Percentiles rank a stretch among this genome's conserved stretches.
phyloP scores from a whole-genome alignment of 2,888 invertebrate genomes.

The Tigriopus californicus region DNA sequence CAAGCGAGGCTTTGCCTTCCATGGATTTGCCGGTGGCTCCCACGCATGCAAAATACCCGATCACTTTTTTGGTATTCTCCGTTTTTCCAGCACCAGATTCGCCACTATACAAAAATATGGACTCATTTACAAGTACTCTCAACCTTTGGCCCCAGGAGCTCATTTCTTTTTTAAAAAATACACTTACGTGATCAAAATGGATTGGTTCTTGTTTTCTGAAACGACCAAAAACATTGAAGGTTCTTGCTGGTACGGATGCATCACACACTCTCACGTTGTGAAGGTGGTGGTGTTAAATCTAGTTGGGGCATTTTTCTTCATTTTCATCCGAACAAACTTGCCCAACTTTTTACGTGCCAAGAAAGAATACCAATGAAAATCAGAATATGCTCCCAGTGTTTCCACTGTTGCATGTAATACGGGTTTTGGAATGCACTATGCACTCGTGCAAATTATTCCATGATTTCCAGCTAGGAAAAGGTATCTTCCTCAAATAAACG shows the following conservation, averaged over 20 bases:
- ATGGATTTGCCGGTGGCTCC: slow-evolving; percentile 69
- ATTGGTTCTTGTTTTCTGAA: slow-evolving; percentile 38
- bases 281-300: neutral
- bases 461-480: no score
- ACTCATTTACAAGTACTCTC: no score
- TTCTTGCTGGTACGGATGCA: neutral
- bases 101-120: slow-evolving; percentile 38
- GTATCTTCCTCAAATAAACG: neutral
- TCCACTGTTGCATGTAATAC: no score
- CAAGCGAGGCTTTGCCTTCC: slow-evolving; percentile 35
- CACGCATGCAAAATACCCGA: slow-evolving; percentile 96
- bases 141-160: no score
- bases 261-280: neutral
- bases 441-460: no score
- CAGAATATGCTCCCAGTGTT: no score
- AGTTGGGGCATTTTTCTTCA: neutral
- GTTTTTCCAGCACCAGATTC: slow-evolving; percentile 99
- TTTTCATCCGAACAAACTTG: no score
- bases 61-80: slow-evolving; percentile 99
- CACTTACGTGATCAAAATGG: slow-evolving; percentile 40
- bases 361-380: no score
- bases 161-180: no score
- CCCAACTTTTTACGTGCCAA: no score
- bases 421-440: no score
- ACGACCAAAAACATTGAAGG: slow-evolving; percentile 17